A percentile compares a stretch with the other conserved stretches of the same genome.
Evolutionary conservation across 2,888 invertebrate genomes (phyloP).

Genomic region (Leptarthrus brevirostris): DNA sequence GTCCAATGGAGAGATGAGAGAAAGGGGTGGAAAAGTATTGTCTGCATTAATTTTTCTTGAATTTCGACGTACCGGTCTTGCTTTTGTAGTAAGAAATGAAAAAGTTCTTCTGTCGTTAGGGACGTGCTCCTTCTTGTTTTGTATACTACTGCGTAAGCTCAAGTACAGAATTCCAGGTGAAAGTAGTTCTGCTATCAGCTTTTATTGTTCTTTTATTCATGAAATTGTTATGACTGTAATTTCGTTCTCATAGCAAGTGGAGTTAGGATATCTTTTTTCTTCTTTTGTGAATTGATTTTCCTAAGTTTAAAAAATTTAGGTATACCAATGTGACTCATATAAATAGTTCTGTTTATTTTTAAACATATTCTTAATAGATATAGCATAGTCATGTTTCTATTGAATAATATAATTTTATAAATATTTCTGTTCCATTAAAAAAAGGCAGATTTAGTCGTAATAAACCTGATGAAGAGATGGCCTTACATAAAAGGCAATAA

Average conservation of each 20-base stretch:
- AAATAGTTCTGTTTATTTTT: no score
- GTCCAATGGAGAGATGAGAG: neutral
- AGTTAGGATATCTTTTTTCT: no score
- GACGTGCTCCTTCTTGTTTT: neutral
- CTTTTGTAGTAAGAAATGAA: neutral
- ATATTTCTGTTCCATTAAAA: no score
- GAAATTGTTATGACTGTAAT: slow-evolving; percentile 38
- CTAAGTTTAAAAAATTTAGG: no score
- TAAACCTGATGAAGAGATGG: no score
- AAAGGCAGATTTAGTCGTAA: no score
- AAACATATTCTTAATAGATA: no score
- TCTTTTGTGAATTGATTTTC: no score
- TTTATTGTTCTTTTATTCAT: slow-evolving; percentile 39
- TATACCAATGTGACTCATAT: no score
- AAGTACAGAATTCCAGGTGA: slow-evolving; percentile 7
- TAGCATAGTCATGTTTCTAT: no score
- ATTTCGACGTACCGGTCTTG: neutral
- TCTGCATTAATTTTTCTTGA: slow-evolving; percentile 25
- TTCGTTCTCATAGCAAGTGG: slow-evolving; percentile 6
- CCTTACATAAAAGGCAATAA: no score
- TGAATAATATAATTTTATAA: no score
- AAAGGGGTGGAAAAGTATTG: neutral
- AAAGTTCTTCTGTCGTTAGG: neutral
- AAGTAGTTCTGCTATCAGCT: slow-evolving; percentile 18
- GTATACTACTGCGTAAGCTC: neutral